Conservation (phyloP, 2,888 invertebrate genomes). For the Notocelia uddmanniana region DNA sequence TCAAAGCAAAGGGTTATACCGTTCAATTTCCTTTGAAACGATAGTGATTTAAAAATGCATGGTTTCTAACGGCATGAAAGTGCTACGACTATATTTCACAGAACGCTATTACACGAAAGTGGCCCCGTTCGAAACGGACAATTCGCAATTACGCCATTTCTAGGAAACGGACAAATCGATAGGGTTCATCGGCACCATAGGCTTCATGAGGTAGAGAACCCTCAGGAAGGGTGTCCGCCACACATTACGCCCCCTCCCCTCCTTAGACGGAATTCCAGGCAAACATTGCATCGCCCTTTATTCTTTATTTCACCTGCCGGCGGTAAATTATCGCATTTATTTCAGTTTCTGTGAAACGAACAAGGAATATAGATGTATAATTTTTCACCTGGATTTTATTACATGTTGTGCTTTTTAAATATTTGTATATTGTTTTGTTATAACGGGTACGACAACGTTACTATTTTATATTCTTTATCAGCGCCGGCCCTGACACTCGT, state of each 20-base stretch:
- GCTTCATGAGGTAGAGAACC: slow-evolving; percentile 75
- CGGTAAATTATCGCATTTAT: slow-evolving; percentile 49
- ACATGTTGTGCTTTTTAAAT: background rate
- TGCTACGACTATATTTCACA: slow-evolving; percentile 35
- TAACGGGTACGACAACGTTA: too few species aligned
- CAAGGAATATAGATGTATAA: slow-evolving; percentile 33
- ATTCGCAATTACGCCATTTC: slow-evolving; percentile 77
- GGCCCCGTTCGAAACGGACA: slow-evolving; percentile 50
- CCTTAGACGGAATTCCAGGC: slow-evolving; percentile 74
- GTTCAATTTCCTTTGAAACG: slow-evolving; percentile 24
- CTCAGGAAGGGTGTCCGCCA: slow-evolving; percentile 76
- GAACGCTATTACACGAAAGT: slow-evolving; percentile 36
- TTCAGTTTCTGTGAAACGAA: slow-evolving; percentile 47
- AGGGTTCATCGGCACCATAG: slow-evolving; percentile 83
- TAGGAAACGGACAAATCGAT: slow-evolving; percentile 80
- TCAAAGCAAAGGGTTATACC: slow-evolving; percentile 35
- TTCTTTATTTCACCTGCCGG: slow-evolving; percentile 72
- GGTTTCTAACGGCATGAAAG: slow-evolving; percentile 32
- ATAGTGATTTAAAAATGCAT: slow-evolving; percentile 40
- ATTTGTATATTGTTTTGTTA: background rate
- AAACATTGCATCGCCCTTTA: slow-evolving; percentile 69
- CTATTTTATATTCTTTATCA: too few species aligned
- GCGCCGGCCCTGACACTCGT: too few species aligned
- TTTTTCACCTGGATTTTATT: slow-evolving; percentile 18
- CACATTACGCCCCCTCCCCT: slow-evolving; percentile 72